Base-by-base conservation (phyloP, 2,797 vertebrate genomes). In the Poecile montanus region DNA sequence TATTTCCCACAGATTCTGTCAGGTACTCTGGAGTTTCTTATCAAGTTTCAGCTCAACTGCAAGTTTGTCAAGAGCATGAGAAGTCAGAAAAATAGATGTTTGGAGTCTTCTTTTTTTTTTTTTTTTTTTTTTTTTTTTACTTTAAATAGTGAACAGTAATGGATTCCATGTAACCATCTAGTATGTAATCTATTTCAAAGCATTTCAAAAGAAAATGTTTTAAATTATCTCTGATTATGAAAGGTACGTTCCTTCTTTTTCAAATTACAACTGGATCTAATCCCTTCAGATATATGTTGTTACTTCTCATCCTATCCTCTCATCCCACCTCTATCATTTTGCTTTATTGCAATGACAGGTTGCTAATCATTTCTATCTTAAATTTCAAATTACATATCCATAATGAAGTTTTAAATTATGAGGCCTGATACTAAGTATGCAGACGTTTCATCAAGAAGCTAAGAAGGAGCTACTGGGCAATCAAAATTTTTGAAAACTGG, bases 401-500 rank as follows among this genome's bases (percentile, higher is more conserved):
- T 93, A 94, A 91, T 84, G 85, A 89, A 94, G 60, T 23, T 60
- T 67, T 92, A 60, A 92, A 91, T 47, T 47, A 76, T 57, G 50
- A 51, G 48, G 32, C 50, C 82, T 73, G 73, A 60, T 93, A 76
- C 70, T 86, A 67, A 79, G 20, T 72, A 92, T 84, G 85, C 73
- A 92, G 58, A 66, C 38, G 26, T 85, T 92, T 94, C 60, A 88
- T 97, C 88, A 95, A 38, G 51, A 80, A 85, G 44, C 62, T 85
- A 60, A 80, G 75, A 77, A 92, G 50, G 27, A 85, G 40, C 13
- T 86, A 80, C 82, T 81, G 87, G 82, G 85, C 85, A 95, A 95
- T 94, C 92, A 94, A 56, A 47, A 53, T 50, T 92, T 82, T 89
- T 88, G n/a, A 80, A 93, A 92, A 89, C 76, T 93, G 62, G 61